Percentiles rank a stretch among this genome's conserved stretches.
phyloP scores from a whole-genome alignment of 2,113 vertebrate species.

The Cranoglanis bouderius region DNA sequence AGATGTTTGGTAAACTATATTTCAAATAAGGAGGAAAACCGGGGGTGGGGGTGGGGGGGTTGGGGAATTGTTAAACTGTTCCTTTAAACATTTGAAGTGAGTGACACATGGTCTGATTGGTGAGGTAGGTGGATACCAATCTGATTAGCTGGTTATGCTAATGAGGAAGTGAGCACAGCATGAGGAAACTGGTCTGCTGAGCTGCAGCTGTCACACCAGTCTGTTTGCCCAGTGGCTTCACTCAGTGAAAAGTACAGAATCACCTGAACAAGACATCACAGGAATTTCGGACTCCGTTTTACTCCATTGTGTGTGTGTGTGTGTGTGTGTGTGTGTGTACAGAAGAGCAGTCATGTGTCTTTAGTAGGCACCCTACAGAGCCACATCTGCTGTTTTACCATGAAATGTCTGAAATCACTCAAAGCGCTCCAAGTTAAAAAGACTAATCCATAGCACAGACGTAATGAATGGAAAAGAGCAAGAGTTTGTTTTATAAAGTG shows the following conservation, averaged over 20 bases:
- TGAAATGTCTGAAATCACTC: neutral
- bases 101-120: constrained; percentile 7
- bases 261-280: neutral
- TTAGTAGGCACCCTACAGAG: constrained; percentile 6
- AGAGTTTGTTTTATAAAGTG: neutral
- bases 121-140: neutral
- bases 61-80: neutral
- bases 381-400: constrained; percentile 29
- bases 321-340: neutral
- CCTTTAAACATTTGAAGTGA: constrained; percentile 4
- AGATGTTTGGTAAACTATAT: neutral
- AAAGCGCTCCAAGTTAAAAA: constrained; percentile 15
- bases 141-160: constrained; percentile 43
- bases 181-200: constrained; percentile 48
- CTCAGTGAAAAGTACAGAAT: neutral
- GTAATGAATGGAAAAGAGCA: neutral
- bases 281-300: neutral
- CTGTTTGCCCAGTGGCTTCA: constrained; percentile 39
- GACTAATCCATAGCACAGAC: neutral
- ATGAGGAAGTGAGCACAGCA: constrained; percentile 46
- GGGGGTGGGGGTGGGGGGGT: too few relatives aligned
- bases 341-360: constrained; percentile 15
- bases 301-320: neutral
- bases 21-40: neutral
- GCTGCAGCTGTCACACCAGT: constrained; percentile 48